A percentile compares a stretch with the other conserved stretches of the same genome.
phyloP scores from a whole-genome alignment of 2,888 invertebrate species.

The Phengaris alcon region DNA sequence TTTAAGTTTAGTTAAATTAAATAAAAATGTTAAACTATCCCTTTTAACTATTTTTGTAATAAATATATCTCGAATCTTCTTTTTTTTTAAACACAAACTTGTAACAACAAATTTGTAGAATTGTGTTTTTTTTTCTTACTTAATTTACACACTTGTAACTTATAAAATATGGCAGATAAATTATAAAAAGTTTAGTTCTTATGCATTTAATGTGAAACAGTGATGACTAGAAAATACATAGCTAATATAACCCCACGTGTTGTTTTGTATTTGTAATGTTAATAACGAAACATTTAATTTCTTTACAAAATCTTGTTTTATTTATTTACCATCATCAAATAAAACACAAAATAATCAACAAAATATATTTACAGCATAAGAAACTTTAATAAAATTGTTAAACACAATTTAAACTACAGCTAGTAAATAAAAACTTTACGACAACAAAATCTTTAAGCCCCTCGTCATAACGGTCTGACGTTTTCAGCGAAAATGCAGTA shows the following conservation, averaged over 20 bases:
- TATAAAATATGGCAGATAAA: background rate
- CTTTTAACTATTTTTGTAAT: background rate
- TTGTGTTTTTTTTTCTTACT: background rate
- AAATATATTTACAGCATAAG: constrained; percentile 23
- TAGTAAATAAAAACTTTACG: background rate
- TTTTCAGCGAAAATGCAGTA: background rate
- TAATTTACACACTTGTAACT: background rate
- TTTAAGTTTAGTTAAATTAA: background rate
- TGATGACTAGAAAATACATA: constrained; percentile 77
- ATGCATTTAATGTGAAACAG: constrained; percentile 41
- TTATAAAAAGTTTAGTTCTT: background rate
- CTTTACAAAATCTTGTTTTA: constrained; percentile 63
- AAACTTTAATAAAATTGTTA: constrained; percentile 21
- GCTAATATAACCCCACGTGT: constrained; percentile 57
- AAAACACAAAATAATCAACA: constrained; percentile 25
- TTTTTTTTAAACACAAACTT: background rate
- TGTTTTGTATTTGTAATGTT: constrained; percentile 76
- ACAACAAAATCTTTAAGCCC: background rate
- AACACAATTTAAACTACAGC: background rate
- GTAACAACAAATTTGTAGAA: background rate
- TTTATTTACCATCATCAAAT: constrained; percentile 43
- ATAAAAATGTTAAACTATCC: background rate
- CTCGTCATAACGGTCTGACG: no score
- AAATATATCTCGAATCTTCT: background rate
- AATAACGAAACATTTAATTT: constrained; percentile 76